Base-by-base conservation (phyloP, 2,113 vertebrate species). In the Archocentrus centrarchus region DNA sequence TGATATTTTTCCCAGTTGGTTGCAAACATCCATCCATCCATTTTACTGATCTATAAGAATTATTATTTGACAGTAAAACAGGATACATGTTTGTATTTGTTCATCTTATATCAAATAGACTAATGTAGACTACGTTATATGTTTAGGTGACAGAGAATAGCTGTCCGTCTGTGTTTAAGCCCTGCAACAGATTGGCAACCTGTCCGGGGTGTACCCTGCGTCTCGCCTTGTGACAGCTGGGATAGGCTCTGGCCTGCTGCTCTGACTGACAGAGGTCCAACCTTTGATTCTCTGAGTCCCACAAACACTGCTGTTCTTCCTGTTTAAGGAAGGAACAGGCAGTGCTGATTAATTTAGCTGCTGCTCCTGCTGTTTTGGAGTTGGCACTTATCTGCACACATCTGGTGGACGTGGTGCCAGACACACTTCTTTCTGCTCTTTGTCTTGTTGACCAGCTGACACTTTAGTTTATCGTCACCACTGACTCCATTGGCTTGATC, bases 341-440 rank as follows among this genome's bases (percentile, higher is more conserved):
- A 24, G 66, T 81, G 59, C 84, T 78, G 73, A 83, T 81, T 81
- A 44, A 84, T 66, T 81, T 81, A 81, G 77, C 84, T 77, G 73
- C 63, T 75, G 61, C 64, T 75, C 13, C 80, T 79, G 84, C 37
- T 60, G 64, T 47, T 84, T 68, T 11, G n/a, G 17, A 39, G 37
- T 76, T 66, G 79, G 39, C 64, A 58, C 66, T 85, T 37, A 76
- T 85, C 83, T 37, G 68, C 68, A 47, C 75, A 80, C 84, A 73
- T 85, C 82, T 85, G 86, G 59, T 15, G 35, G 20, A 47, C 64
- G 11, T 15, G 35, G 30, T 57, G 63, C 47, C 75, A 75, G 37
- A 64, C 24, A 32, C 24, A 53, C 24, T 61, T 53, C 58, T 55
- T 58, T 50, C 37, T 80, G 60, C 62, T 84, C 85, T 77, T 60